phyloP scores from a whole-genome alignment of 2,888 invertebrate genomes.

The Beris chalybata region DNA sequence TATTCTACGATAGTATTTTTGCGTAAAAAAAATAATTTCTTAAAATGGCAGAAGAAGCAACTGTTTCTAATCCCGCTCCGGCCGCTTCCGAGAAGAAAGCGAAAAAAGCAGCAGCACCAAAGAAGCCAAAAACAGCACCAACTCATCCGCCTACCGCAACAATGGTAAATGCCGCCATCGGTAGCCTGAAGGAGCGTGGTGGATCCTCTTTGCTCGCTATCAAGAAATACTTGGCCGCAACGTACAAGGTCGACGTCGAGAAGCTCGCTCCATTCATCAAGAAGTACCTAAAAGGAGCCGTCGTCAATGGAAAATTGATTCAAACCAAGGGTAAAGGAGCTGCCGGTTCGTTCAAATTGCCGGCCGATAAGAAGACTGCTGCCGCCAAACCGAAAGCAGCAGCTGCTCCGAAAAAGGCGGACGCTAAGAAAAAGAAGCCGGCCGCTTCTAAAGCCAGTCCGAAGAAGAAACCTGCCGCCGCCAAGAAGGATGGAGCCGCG shows the following conservation, averaged over 20 bases:
- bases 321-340: conserved; percentile 44
- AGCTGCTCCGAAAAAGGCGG: no score
- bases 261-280: conserved; percentile 64
- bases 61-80: neutral
- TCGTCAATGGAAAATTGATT: conserved; percentile 57
- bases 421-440: conserved; percentile 36
- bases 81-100: neutral
- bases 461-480: conserved; percentile 25
- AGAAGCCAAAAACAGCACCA: conserved; percentile 17
- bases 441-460: neutral
- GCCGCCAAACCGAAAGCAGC: no score
- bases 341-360: conserved; percentile 42
- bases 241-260: conserved; percentile 64
- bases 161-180: conserved; percentile 63
- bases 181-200: conserved; percentile 59
- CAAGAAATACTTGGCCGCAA: conserved; percentile 64
- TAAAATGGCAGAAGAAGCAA: conserved; percentile 18
- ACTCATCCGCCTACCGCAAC: conserved; percentile 59
- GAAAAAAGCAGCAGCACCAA: neutral
- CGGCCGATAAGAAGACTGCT: conserved; percentile 39
- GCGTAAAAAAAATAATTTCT: neutral
- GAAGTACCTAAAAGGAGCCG: conserved; percentile 61
- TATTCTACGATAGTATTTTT: neutral
- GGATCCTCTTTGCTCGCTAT: conserved; percentile 60
- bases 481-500: conserved; percentile 13